Conservation (phyloP, 2,113 vertebrate genomes). For the Poecilia latipinna region DNA sequence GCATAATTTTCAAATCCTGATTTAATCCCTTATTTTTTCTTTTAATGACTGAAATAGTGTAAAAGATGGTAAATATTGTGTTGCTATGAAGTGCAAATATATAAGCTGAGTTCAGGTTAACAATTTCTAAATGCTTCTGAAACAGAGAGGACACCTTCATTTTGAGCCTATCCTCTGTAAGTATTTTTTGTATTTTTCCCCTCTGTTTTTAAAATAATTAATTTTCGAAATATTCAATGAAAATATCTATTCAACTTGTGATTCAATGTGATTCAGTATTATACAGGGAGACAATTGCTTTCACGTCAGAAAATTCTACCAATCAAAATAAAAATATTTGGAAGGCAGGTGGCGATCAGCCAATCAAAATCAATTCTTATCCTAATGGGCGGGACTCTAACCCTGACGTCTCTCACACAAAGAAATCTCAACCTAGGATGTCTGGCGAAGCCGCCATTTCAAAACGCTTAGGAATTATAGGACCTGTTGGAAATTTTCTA, state of each 20-base stretch:
- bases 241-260: constrained; percentile 15
- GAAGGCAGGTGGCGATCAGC: neutral
- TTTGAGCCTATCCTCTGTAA: neutral
- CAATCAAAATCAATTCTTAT: constrained; percentile 29
- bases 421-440: constrained; percentile 53
- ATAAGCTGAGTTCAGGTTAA: neutral
- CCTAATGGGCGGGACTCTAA: constrained; percentile 37
- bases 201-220: neutral
- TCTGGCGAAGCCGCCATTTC: constrained; percentile 74
- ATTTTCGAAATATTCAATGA: constrained; percentile 15
- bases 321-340: constrained; percentile 42
- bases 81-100: neutral
- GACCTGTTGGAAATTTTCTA: constrained; percentile 8
- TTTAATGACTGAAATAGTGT: no score
- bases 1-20: neutral
- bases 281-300: neutral
- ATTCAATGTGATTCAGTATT: constrained; percentile 7
- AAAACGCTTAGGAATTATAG: constrained; percentile 26
- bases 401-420: constrained; percentile 21
- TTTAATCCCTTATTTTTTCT: neutral
- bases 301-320: constrained; percentile 7
- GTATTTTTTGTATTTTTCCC: neutral
- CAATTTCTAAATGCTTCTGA: neutral
- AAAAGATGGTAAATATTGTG: neutral
- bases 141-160: neutral